These are phyloP conservation scores for Mamestra configurata DNA, from an alignment of 1,140 invertebrate species.

Conservation along the genomic window DNA sequence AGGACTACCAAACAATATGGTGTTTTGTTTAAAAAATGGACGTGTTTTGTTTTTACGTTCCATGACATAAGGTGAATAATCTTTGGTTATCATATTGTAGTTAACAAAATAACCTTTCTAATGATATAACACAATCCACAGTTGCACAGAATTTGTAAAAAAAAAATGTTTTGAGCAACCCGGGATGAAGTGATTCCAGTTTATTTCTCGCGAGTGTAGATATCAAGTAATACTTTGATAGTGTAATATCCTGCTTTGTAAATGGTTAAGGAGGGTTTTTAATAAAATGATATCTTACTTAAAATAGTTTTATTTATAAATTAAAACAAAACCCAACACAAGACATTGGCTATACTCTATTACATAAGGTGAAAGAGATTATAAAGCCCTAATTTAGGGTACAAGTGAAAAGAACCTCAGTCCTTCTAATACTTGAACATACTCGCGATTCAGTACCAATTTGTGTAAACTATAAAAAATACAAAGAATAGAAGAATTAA, in stretches of 20 bases:
- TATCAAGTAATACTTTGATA: not conserved
- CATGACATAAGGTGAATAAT: too few species aligned
- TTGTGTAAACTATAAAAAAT: slow-evolving; percentile 60
- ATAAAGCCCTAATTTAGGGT: slow-evolving; percentile 87
- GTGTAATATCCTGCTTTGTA: not conserved
- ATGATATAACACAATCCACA: too few species aligned
- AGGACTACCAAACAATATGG: too few species aligned
- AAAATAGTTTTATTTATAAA: slow-evolving; percentile 86
- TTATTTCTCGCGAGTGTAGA: not conserved
- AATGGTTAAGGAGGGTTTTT: not conserved
- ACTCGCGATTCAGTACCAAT: slow-evolving; percentile 66
- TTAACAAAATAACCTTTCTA: too few species aligned
- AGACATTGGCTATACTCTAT: slow-evolving; percentile 81
- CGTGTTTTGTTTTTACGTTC: too few species aligned
- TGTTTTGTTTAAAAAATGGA: too few species aligned
- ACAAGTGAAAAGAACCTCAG: slow-evolving; percentile 86
- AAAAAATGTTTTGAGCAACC: too few species aligned
- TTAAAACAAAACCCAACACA: slow-evolving; percentile 86
- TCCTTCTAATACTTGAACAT: slow-evolving; percentile 85
- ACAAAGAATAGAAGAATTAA: slow-evolving; percentile 52
- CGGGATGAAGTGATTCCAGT: too few species aligned
- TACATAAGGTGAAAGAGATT: slow-evolving; percentile 78
- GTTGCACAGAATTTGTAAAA: too few species aligned
- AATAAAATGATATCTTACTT: slow-evolving; percentile 67
- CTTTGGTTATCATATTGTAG: too few species aligned